Evolutionary conservation across 2,797 vertebrate genomes (phyloP).

Genomic region (Onychomys arenicola): DNA sequence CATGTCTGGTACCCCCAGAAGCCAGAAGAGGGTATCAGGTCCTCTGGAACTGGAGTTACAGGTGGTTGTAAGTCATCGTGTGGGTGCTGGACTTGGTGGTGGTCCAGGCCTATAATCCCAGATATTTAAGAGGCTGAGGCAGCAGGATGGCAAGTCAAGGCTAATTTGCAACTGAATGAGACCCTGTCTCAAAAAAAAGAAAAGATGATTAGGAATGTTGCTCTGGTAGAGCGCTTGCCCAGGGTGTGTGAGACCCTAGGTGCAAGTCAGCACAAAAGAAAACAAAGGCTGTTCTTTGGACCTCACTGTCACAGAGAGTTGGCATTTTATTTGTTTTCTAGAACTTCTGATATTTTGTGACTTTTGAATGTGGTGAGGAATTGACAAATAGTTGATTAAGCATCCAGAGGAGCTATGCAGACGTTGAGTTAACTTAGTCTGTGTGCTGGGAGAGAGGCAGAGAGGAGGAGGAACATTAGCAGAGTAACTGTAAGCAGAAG

Average conservation of each 20-base stretch:
- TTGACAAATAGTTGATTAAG: conserved; percentile 8
- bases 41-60: not conserved
- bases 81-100: not conserved
- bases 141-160: not conserved
- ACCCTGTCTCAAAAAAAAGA: not conserved
- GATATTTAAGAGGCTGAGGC: not conserved
- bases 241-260: not conserved
- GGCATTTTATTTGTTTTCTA: conserved; percentile 42
- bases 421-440: not conserved
- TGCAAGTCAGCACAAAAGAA: not conserved
- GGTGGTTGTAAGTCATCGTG: not conserved
- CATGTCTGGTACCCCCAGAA: not conserved
- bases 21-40: not conserved
- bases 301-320: not conserved
- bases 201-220: not conserved
- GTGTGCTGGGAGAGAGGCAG: not conserved
- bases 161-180: not conserved
- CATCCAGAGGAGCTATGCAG: not conserved
- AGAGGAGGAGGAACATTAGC: not conserved
- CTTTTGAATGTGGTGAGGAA: conserved; percentile 51
- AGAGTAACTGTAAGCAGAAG: not conserved
- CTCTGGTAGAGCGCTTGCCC: not conserved
- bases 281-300: not conserved
- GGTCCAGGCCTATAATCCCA: not conserved
- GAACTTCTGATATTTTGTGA: conserved; percentile 49